Conservation (phyloP, 2,113 vertebrate species). For the Octodon degus region DNA sequence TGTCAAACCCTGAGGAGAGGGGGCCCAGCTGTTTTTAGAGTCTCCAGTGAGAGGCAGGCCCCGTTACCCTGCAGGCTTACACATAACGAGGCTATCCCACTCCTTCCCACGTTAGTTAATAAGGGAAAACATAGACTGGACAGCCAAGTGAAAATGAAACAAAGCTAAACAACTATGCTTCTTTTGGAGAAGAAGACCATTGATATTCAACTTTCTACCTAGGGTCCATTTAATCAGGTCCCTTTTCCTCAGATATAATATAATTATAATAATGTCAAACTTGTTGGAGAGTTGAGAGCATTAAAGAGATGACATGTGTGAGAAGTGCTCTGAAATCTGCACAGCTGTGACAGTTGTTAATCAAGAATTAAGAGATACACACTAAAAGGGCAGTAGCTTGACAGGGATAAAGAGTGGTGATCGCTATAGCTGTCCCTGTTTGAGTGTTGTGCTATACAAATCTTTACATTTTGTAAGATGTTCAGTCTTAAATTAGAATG, state of each 20-base stretch:
- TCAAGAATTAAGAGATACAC: constrained; percentile 41
- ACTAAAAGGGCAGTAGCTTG: not conserved
- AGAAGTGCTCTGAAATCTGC: not conserved
- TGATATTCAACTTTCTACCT: not conserved
- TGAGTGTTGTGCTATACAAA: constrained; percentile 56
- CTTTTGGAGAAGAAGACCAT: not conserved
- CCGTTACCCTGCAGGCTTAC: not conserved
- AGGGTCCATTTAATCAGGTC: not conserved
- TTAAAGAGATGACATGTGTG: not conserved
- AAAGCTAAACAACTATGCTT: not conserved
- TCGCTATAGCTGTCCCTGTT: constrained; percentile 1
- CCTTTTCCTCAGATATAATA: not conserved
- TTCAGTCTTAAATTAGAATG: constrained; percentile 75
- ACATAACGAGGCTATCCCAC: rapidly evolving
- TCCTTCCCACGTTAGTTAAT: not conserved
- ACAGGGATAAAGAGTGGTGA: constrained; percentile 17
- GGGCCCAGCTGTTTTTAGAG: not conserved
- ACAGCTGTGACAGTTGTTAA: not conserved
- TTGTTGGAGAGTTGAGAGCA: not conserved
- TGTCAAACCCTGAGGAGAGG: not conserved
- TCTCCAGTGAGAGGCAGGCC: rapidly evolving
- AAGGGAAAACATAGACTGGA: not conserved
- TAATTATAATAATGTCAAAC: not conserved
- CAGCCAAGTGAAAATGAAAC: not conserved
- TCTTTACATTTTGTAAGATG: constrained; percentile 67